These are phyloP conservation scores for Ascidia mentula DNA, from an alignment of 23 tunicate species.

Conservation along the genomic window DNA sequence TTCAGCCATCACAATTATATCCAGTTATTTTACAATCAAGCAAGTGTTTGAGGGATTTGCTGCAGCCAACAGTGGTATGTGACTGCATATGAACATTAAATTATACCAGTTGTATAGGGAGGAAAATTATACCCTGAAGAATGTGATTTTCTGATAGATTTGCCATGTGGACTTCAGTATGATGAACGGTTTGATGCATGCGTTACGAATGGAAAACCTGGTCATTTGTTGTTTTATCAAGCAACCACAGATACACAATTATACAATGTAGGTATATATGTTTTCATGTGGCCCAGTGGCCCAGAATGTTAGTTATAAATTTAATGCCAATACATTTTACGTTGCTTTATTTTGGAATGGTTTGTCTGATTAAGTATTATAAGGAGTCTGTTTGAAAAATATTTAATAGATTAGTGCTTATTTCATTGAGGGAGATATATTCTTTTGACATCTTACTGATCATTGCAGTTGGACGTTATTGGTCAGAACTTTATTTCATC, in stretches of 20 bases:
- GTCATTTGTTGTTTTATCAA: conserved; percentile 80
- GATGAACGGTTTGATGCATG: conserved; percentile 53
- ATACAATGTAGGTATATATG: conserved; percentile 60
- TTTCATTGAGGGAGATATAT: neutral
- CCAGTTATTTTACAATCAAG: conserved; percentile 45
- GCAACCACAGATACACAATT: conserved; percentile 60
- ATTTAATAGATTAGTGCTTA: neutral
- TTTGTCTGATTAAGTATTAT: neutral
- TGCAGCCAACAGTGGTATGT: conserved; percentile 25
- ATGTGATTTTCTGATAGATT: conserved; percentile 24
- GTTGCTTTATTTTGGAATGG: neutral
- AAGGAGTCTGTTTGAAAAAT: neutral
- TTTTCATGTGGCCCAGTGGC: too few species aligned
- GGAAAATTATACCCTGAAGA: neutral
- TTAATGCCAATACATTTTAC: neutral
- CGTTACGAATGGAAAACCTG: conserved; percentile 88
- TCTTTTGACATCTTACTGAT: neutral
- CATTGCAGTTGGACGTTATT: conserved; percentile 58
- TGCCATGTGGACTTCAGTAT: conserved; percentile 66
- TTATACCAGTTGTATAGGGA: neutral
- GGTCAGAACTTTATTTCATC: conserved; percentile 56
- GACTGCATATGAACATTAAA: neutral
- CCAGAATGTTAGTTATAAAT: too few species aligned
- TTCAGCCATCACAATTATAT: conserved; percentile 54
- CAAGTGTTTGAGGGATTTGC: conserved; percentile 73